Evolutionary conservation across 2,113 vertebrate species (phyloP).

Genomic region (Recurvirostra avosetta): DNA sequence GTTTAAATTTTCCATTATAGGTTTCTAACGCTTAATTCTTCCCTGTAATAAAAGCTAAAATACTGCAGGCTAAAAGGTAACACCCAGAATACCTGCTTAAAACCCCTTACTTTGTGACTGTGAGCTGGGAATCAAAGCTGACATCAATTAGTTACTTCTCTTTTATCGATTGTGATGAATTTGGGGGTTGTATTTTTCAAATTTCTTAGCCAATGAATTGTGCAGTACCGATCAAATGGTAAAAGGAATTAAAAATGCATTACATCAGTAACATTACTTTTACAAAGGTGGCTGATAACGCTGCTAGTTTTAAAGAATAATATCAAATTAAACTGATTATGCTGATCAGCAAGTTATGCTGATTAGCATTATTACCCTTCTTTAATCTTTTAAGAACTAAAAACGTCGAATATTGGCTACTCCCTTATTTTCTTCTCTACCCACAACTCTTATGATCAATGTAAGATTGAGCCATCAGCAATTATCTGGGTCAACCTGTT

Average conservation of each 20-base stretch:
- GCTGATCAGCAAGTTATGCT: no score
- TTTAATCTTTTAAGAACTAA: neutral
- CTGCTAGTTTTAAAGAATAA: neutral
- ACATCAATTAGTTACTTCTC: neutral
- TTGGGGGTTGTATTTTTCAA: neutral
- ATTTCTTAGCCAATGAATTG: neutral
- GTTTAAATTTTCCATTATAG: neutral
- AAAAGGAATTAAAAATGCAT: neutral
- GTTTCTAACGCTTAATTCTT: neutral
- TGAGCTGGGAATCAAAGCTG: neutral
- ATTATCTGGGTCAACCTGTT: neutral
- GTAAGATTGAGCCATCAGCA: neutral
- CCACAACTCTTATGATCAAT: neutral
- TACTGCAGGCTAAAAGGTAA: neutral
- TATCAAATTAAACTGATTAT: neutral
- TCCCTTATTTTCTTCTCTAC: neutral
- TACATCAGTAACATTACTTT: neutral
- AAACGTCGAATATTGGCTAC: neutral
- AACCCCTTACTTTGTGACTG: neutral
- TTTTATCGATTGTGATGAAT: neutral
- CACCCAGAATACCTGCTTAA: neutral
- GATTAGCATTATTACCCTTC: neutral
- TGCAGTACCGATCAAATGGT: neutral
- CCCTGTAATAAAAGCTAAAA: neutral
- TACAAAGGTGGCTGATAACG: neutral